These are phyloP conservation scores for Nipponia nippon DNA, from an alignment of 2,113 vertebrate genomes.

Conservation along the genomic window DNA sequence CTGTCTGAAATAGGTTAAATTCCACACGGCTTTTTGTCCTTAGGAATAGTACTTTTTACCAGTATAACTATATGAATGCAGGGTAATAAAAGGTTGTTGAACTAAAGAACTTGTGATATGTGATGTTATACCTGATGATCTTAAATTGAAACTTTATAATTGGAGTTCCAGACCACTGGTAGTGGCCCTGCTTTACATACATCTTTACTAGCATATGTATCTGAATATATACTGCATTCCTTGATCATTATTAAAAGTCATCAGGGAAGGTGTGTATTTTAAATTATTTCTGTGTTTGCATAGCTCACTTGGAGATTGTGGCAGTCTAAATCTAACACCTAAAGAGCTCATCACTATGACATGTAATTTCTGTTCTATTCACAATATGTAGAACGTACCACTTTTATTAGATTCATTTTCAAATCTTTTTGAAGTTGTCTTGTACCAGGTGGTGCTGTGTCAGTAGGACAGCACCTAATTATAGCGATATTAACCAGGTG, in stretches of 20 bases:
- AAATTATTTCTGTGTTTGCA: neutral
- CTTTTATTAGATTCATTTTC: neutral
- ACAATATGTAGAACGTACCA: neutral
- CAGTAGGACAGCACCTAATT: neutral
- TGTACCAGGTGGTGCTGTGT: neutral
- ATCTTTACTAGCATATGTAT: neutral
- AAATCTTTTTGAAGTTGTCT: neutral
- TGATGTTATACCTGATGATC: neutral
- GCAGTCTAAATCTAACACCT: neutral
- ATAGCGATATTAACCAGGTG: neutral
- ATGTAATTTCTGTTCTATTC: neutral
- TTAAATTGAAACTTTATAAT: neutral
- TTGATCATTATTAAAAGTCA: neutral
- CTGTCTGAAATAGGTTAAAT: neutral
- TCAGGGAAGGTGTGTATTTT: neutral
- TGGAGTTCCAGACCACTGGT: neutral
- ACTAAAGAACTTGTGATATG: neutral
- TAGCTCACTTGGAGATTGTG: neutral
- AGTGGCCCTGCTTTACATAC: neutral
- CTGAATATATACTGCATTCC: neutral
- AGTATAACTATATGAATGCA: neutral
- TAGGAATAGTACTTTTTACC: neutral
- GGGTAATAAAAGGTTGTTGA: neutral
- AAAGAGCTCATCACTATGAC: neutral
- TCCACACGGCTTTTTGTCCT: neutral